phyloP scores from a whole-genome alignment of 1,140 invertebrate genomes.

The Macrotrachela quadricornifera region DNA sequence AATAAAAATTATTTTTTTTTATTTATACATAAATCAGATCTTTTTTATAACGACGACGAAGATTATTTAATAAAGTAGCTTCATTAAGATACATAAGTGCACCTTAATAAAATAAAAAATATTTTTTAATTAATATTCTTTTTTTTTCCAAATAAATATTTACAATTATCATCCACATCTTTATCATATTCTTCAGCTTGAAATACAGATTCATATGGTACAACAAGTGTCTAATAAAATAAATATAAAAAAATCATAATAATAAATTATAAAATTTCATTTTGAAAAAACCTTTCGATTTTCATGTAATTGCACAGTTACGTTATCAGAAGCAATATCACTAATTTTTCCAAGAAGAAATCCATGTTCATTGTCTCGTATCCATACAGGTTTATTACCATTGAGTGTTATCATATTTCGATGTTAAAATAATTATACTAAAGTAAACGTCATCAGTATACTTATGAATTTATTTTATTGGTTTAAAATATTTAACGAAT shows the following conservation, averaged over 20 bases:
- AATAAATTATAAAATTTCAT: neutral
- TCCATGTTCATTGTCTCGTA: slow-evolving; percentile 61
- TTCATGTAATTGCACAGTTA: slow-evolving; percentile 49
- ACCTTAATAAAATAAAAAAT: too few relatives aligned
- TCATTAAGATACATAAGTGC: slow-evolving; percentile 94
- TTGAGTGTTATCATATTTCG: neutral
- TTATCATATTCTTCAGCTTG: slow-evolving; percentile 63
- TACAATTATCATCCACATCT: slow-evolving; percentile 83
- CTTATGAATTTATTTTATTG: too few relatives aligned
- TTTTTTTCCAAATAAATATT: too few relatives aligned
- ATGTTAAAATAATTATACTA: too few relatives aligned
- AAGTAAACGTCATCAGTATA: too few relatives aligned
- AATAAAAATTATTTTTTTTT: neutral
- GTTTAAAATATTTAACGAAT: too few relatives aligned
- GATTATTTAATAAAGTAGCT: slow-evolving; percentile 79
- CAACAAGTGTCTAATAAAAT: slow-evolving; percentile 11
- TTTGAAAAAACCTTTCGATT: slow-evolving; percentile 21
- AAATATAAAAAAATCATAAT: neutral
- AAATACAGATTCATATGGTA: slow-evolving; percentile 50
- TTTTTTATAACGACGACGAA: slow-evolving; percentile 66
- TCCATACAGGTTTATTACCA: slow-evolving; percentile 52
- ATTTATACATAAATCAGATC: slow-evolving; percentile 91
- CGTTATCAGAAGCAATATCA: slow-evolving; percentile 63
- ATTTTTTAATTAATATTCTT: too few relatives aligned
- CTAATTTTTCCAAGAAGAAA: slow-evolving; percentile 67